phyloP scores from a whole-genome alignment of 2,113 vertebrate species.

The Pseudopipra pipra region DNA sequence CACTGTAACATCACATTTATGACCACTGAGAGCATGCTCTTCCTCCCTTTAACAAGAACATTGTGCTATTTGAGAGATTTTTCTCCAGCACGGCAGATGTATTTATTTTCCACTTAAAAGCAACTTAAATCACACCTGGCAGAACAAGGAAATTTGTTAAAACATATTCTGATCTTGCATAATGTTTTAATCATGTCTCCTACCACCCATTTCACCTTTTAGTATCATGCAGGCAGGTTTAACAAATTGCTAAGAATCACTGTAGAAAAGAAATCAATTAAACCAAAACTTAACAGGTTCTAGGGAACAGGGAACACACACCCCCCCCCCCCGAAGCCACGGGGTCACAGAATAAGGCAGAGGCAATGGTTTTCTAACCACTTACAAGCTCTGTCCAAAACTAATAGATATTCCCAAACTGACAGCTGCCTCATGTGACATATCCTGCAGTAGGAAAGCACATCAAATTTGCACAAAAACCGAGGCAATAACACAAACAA shows the following conservation, averaged over 20 bases:
- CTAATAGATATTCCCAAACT: neutral
- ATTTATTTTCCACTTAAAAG: neutral
- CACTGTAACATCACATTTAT: neutral
- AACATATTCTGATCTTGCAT: neutral
- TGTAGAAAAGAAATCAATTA: neutral
- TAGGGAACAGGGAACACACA: neutral
- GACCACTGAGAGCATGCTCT: neutral
- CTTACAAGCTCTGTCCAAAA: neutral
- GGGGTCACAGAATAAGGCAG: neutral
- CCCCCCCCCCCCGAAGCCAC: fast-evolving
- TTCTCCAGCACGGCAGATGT: neutral
- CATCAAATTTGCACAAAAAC: neutral
- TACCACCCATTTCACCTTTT: neutral
- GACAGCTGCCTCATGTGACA: neutral
- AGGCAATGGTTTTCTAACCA: neutral
- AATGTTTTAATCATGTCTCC: neutral
- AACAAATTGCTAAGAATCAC: neutral
- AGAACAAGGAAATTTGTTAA: neutral
- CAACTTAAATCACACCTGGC: neutral
- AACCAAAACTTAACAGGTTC: neutral
- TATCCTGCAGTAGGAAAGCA: neutral
- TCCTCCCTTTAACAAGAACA: neutral
- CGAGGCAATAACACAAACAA: neutral
- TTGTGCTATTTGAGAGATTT: neutral
- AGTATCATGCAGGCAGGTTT: neutral